Evolutionary conservation across 2,888 invertebrate species (phyloP).

Genomic region (Phortica magna): DNA sequence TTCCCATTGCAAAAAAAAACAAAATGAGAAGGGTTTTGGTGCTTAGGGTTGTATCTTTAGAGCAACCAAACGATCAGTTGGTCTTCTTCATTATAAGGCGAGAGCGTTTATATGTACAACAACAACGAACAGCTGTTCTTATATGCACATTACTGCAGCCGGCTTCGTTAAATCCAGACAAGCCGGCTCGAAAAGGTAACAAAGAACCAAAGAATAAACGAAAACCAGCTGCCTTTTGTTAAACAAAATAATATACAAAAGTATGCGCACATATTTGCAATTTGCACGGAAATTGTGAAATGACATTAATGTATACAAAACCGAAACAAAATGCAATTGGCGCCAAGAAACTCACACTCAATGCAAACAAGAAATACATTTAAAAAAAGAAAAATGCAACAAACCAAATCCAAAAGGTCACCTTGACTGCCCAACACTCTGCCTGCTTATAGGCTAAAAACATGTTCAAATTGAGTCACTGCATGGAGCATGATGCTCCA

Average conservation of each 20-base stretch:
- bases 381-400: constrained; percentile 31
- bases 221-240: background rate
- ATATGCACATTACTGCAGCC: too few relatives aligned
- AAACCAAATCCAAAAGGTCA: constrained; percentile 55
- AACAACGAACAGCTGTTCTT: too few relatives aligned
- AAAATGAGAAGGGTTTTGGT: too few relatives aligned
- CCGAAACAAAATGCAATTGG: constrained; percentile 20
- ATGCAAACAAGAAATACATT: constrained; percentile 15
- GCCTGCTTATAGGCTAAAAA: constrained; percentile 45
- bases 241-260: background rate
- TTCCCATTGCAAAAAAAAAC: too few relatives aligned
- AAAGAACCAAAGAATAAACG: background rate
- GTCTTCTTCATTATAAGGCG: too few relatives aligned
- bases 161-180: too few relatives aligned
- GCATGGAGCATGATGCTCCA: constrained; percentile 34
- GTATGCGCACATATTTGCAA: background rate
- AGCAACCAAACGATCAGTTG: too few relatives aligned
- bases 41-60: too few relatives aligned
- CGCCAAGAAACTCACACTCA: constrained; percentile 51
- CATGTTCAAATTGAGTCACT: constrained; percentile 20
- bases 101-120: too few relatives aligned
- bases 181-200: too few relatives aligned
- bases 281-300: background rate
- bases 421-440: constrained; percentile 54
- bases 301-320: background rate